Base-by-base conservation (phyloP, 2,797 vertebrate genomes). In the Chaetophractus vellerosus region DNA sequence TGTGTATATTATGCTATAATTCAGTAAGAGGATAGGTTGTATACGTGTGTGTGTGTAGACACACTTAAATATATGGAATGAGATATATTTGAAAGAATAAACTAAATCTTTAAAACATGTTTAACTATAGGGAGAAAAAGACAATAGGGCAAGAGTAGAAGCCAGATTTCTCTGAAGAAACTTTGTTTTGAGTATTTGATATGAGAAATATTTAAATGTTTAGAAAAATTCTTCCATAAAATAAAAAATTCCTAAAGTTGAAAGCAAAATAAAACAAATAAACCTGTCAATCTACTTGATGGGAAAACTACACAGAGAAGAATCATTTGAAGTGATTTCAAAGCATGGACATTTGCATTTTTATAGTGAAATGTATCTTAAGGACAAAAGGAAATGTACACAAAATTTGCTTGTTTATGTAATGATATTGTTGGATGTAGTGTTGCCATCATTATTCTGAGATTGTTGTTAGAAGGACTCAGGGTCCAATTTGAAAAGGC, bases 401-500 rank as follows among this genome's bases (percentile, higher is more conserved):
- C n/a, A 72, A 59, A 64, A 38, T 21, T 3, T 82, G 24, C 33
- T 78, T 79, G 41, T 45, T 72, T 95, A 24, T 38, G 9, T 72
- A n/a, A 41, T 78, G 12, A 68, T 89, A 24, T 15, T 81, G 83
- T 74, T 48, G 26, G 33, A 80, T 11, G 3, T n/a, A 74, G 9
- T 69, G 1, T 90, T 57, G 36, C 5, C 78, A 1, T 91, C 41
- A 4, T 87, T 83, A 36, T 59, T 68, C 9, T 64, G 63, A 95
- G 5, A 41, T 6, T 63, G 26, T 88, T 88, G 23, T 88, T 78
- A n/a, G 81, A 92, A 92, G 26, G 33, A 50, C 21, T 71, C 14
- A 59, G 2, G 24, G 64, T 90, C 19, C 64, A 93, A 55, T 92
- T 81, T 85, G 64, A 59, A 75, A 94, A 90, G 16, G 15, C 38